These are phyloP conservation scores for Drosophila helvetica DNA, from an alignment of 2,888 invertebrate species.

Conservation along the genomic window DNA sequence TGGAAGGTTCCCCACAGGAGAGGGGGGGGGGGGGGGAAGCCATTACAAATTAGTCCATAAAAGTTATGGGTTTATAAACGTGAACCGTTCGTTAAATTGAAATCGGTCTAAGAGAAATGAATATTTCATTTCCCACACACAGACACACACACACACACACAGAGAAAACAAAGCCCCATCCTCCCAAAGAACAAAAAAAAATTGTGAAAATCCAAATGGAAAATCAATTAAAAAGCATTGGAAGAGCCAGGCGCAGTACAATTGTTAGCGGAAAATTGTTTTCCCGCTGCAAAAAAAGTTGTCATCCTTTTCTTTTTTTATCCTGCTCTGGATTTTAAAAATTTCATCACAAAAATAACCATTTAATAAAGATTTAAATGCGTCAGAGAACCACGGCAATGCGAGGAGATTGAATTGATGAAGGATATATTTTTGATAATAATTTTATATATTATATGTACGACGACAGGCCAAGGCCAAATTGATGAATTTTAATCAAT, in stretches of 20 bases:
- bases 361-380: constrained; percentile 47
- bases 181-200: background rate
- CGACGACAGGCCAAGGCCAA: too few species aligned
- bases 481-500: too few species aligned
- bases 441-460: too few species aligned
- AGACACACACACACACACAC: constrained; percentile 6
- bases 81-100: constrained; percentile 48
- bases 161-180: constrained; percentile 11
- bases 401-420: constrained; percentile 34
- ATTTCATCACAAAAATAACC: constrained; percentile 31
- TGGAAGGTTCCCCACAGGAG: constrained; percentile 1
- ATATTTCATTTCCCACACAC: constrained; percentile 29
- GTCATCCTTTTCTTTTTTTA: background rate
- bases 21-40: background rate
- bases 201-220: constrained; percentile 19
- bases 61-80: constrained; percentile 57
- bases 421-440: constrained; percentile 10
- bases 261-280: constrained; percentile 44
- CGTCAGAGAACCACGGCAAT: background rate
- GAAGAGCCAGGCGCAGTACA: constrained; percentile 22
- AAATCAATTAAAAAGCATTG: constrained; percentile 42
- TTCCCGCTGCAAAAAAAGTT: background rate
- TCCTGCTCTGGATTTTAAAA: constrained; percentile 21
- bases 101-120: constrained; percentile 45
- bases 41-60: constrained; percentile 45